Evolutionary conservation across 2,888 invertebrate genomes (phyloP).

Genomic region (Tetranychus piercei): DNA sequence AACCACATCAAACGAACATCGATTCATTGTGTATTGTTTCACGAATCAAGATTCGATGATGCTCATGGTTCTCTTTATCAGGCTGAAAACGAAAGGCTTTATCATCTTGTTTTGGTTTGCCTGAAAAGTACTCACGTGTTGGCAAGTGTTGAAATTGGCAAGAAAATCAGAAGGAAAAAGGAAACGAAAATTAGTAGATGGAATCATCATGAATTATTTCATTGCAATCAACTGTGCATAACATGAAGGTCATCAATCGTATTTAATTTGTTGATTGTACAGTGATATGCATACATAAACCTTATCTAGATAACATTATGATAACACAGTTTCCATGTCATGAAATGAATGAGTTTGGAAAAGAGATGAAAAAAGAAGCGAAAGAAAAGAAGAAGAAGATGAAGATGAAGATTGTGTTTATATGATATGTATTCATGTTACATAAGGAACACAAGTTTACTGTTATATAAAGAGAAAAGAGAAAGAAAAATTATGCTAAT

Average conservation of each 20-base stretch:
- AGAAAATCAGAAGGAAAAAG: too few species aligned
- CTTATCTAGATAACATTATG: neutral
- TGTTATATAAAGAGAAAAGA: neutral
- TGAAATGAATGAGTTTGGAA: neutral
- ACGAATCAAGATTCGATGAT: too few species aligned
- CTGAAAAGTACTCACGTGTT: too few species aligned
- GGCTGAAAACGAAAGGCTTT: too few species aligned
- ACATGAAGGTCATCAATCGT: too few species aligned
- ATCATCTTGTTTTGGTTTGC: too few species aligned
- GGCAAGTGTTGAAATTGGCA: too few species aligned
- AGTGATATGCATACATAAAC: neutral
- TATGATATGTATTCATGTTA: neutral
- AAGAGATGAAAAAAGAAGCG: neutral
- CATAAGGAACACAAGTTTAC: neutral
- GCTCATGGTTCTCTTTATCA: too few species aligned
- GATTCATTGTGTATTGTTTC: too few species aligned
- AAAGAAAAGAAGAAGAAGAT: neutral
- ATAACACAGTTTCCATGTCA: neutral
- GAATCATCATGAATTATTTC: neutral
- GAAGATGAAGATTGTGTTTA: neutral
- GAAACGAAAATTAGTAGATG: too few species aligned
- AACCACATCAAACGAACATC: too few species aligned
- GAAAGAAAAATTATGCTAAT: neutral
- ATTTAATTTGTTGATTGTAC: neutral
- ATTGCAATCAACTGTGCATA: neutral